Percentiles rank a stretch among this genome's conserved stretches.
Conservation (phyloP, 2,797 vertebrate species). For the Xenopus petersii region DNA sequence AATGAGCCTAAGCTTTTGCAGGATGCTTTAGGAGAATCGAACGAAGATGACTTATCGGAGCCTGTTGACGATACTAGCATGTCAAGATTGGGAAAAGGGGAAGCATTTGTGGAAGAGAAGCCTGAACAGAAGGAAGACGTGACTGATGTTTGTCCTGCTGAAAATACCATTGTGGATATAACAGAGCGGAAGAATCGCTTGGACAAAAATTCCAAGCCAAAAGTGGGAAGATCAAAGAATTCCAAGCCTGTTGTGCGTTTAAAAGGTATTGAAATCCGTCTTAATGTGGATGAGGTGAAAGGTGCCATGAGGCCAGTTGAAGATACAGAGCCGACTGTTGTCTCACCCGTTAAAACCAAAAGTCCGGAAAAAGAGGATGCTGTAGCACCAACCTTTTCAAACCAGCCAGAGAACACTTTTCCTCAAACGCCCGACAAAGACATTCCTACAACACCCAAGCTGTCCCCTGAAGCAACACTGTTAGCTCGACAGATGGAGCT, state of each 20-base stretch:
- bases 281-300: constrained; percentile 78
- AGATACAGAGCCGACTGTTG: constrained; percentile 62
- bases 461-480: constrained; percentile 76
- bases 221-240: constrained; percentile 77
- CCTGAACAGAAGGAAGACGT: constrained; percentile 65
- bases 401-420: constrained; percentile 61
- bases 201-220: constrained; percentile 67
- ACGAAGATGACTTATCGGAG: constrained; percentile 56
- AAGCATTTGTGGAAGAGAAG: constrained; percentile 51
- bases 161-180: constrained; percentile 59
- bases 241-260: constrained; percentile 70
- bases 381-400: constrained; percentile 56
- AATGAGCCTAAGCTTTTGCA: constrained; percentile 64
- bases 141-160: constrained; percentile 61
- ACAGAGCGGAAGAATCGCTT: constrained; percentile 69
- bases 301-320: constrained; percentile 69
- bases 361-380: constrained; percentile 68
- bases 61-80: constrained; percentile 54
- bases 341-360: constrained; percentile 69
- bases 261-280: constrained; percentile 79
- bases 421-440: constrained; percentile 66
- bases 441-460: constrained; percentile 62
- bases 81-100: constrained; percentile 63
- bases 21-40: constrained; percentile 54
- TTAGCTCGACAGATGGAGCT: constrained; percentile 89